phyloP scores from a whole-genome alignment of 37 sponge, comb jelly and placozoan species.

The Amphimedon queenslandica region DNA sequence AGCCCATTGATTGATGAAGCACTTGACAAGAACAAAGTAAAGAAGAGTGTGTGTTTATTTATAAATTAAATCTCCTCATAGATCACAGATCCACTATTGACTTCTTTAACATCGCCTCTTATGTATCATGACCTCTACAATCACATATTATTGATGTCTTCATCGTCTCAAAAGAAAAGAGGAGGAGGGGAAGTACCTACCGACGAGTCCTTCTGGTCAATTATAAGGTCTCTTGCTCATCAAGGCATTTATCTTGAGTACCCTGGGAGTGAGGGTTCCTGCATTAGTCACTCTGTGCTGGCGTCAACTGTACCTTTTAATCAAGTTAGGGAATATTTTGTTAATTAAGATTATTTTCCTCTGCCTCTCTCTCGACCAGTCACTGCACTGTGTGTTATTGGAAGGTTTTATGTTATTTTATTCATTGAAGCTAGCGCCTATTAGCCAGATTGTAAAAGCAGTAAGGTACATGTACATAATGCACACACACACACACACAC shows the following conservation, averaged over 20 bases:
- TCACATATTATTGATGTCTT: too few species aligned
- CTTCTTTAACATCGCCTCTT: too few species aligned
- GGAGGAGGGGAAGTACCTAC: too few species aligned
- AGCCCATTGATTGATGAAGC: too few species aligned
- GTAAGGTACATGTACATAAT: too few species aligned
- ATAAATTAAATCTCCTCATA: too few species aligned
- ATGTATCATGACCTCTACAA: too few species aligned
- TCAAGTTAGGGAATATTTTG: slow-evolving; percentile 26
- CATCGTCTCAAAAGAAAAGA: too few species aligned
- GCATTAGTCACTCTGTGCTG: slow-evolving; percentile 44
- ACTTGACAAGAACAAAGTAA: too few species aligned
- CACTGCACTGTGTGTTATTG: slow-evolving; percentile 56
- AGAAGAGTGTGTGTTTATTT: too few species aligned
- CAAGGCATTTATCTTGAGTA: slow-evolving; percentile 54
- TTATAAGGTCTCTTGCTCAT: slow-evolving; percentile 40
- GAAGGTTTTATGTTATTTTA: slow-evolving; percentile 72
- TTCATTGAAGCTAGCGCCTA: slow-evolving; percentile 28
- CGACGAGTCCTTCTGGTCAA: slow-evolving; percentile 30
- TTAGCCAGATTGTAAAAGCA: slow-evolving; percentile 42
- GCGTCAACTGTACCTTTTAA: slow-evolving; percentile 51
- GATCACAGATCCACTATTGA: too few species aligned
- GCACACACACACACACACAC: too few species aligned
- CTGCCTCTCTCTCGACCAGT: slow-evolving; percentile 11
- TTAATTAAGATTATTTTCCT: neutral
- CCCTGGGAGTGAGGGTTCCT: slow-evolving; percentile 37